Percentiles rank a stretch among this genome's conserved stretches.
Evolutionary conservation across 1,140 invertebrate species (phyloP).

Genomic region (Rhopalosiphum padi): DNA sequence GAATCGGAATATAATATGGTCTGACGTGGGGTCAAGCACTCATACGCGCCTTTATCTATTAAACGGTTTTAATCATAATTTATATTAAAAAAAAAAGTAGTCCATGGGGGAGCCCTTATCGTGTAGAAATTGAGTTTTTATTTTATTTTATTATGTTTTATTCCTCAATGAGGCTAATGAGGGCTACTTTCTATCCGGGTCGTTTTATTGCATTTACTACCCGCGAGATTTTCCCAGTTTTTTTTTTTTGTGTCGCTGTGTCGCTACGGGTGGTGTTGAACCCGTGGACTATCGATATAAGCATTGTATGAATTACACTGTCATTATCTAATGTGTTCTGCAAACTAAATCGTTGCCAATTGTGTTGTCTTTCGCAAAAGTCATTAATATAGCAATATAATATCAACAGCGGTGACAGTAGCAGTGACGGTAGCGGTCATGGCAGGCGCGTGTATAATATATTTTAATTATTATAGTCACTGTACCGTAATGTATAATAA

Average conservation of each 20-base stretch:
- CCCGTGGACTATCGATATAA: not conserved
- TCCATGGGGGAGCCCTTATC: constrained; percentile 55
- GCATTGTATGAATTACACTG: not conserved
- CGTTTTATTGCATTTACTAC: constrained; percentile 14
- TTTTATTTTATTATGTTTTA: not conserved
- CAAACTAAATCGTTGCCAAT: not conserved
- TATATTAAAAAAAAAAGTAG: constrained; percentile 19
- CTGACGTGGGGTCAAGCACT: not conserved
- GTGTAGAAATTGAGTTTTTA: constrained; percentile 10
- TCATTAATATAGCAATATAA: not conserved
- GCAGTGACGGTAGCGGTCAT: not conserved
- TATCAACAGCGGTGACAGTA: not conserved
- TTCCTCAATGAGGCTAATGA: constrained; percentile 41
- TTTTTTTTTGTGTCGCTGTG: not conserved
- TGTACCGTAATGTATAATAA: not conserved
- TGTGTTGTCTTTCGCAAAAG: not conserved
- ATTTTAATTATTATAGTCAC: not conserved
- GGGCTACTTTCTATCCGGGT: constrained; percentile 57
- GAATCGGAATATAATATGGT: constrained; percentile 9
- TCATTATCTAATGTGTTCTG: not conserved
- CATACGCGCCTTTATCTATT: constrained; percentile 29
- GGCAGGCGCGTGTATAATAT: not conserved
- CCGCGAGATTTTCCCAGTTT: not conserved
- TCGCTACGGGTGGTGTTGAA: not conserved
- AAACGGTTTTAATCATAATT: constrained; percentile 36